These are phyloP conservation scores for Hanleya hanleyi DNA, from an alignment of 2,888 invertebrate genomes.

Conservation along the genomic window DNA sequence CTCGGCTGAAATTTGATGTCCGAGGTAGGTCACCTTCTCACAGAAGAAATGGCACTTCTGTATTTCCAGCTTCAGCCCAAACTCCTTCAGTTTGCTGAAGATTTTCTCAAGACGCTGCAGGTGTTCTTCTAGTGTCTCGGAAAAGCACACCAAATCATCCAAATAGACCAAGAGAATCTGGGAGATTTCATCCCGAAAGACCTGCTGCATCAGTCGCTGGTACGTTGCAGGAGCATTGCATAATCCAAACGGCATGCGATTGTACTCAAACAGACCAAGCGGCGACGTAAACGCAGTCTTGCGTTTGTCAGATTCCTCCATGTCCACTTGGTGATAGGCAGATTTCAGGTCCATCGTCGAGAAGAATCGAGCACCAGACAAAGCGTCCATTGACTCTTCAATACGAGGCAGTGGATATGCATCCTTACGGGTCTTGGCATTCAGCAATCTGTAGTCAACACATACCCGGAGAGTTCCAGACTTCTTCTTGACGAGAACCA, in stretches of 20 bases:
- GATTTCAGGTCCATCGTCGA: conserved; percentile 14
- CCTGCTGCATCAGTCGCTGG: conserved; percentile 1
- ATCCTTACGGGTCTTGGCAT: conserved; percentile 14
- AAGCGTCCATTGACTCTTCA: conserved; percentile 12
- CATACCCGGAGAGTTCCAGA: background rate
- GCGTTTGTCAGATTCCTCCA: conserved; percentile 13
- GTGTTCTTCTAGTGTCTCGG: background rate
- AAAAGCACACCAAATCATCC: background rate
- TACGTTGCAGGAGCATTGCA: conserved; percentile 9
- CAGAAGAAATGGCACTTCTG: background rate
- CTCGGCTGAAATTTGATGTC: background rate
- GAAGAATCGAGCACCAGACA: conserved; percentile 11
- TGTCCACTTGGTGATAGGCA: conserved; percentile 16
- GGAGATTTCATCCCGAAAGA: background rate
- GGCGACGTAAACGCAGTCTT: too few species aligned
- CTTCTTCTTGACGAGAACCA: conserved; percentile 24
- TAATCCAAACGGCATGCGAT: conserved; percentile 18
- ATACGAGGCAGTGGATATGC: conserved; percentile 19
- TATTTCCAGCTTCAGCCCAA: background rate
- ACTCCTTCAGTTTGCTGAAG: background rate
- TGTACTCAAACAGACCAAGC: too few species aligned
- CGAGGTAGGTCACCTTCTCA: background rate
- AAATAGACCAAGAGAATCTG: background rate
- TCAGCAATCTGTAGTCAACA: conserved; percentile 22
- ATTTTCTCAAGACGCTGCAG: background rate